Evolutionary conservation across 2,113 vertebrate species (phyloP), one percentile per base, ranked within the genome.

Genomic region (Microtus oregoni): DNA sequence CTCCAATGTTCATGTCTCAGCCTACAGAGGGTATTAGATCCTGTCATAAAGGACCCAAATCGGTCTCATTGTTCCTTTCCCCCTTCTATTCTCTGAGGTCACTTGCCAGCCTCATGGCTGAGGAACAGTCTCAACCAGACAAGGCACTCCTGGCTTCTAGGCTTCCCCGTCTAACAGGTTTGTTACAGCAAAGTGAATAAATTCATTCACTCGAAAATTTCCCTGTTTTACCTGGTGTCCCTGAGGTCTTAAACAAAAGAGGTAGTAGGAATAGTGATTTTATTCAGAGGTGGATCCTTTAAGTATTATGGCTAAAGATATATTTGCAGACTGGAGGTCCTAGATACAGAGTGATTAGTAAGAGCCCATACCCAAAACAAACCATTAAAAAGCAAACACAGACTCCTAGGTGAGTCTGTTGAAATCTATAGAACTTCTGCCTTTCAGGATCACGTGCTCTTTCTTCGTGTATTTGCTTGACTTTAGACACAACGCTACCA

Each of bases 361-460:
- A 61, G 17, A 35, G 47, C 19, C 28, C 35, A 50, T 72, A 58
- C 15, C 70, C 65, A 58, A 17, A 85, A 52, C 12, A 52, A 90
- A 1, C 55, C 55, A 41, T 67, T 26, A 78, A 55, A 47, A 94
- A 73, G 47, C 15, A 47, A 44, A 86, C 70, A 90, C 58, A 68
- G 22, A 20, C 5, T 81, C 28, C 35, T 32, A 68, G 14, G 15
- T 75, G 11, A 20, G 15, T 72, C 13, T 92, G 63, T 70, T 9
- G 61, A 68, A 47, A 47, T 10, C 0, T 12, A 1, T 7, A 24
- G 44, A 28, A 63, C 26, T 9, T 38, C 24, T 26, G 28, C 26
- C 10, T 47, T 55, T 85, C 10, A 15, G 7, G 22, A 26, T 0
- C 1, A 0, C 0, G 1, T 35, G 47, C 22, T 55, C 65, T 28